Evolutionary conservation across 2,888 invertebrate genomes (phyloP).

Genomic region (Zeuzera pyrina): DNA sequence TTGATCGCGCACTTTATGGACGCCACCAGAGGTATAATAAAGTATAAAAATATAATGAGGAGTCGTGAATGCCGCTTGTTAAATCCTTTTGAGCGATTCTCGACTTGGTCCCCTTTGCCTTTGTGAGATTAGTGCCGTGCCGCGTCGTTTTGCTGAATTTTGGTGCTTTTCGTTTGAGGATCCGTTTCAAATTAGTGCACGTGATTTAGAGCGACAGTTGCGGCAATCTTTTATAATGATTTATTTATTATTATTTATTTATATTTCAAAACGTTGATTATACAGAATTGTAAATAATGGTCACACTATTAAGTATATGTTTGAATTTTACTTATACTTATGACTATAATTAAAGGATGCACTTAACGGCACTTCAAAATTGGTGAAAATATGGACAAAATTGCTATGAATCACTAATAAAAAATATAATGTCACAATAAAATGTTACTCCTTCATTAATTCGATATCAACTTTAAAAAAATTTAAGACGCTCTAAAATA

Average conservation of each 20-base stretch:
- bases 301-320: too few relatives aligned
- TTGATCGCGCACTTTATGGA: constrained; percentile 69
- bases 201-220: constrained; percentile 52
- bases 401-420: too few relatives aligned
- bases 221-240: constrained; percentile 48
- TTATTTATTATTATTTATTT: constrained; percentile 26
- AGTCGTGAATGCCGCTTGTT: constrained; percentile 67
- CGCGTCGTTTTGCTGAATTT: constrained; percentile 35
- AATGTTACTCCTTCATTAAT: too few relatives aligned
- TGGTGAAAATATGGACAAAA: too few relatives aligned
- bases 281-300: too few relatives aligned
- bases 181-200: constrained; percentile 64
- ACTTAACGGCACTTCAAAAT: too few relatives aligned
- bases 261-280: neutral
- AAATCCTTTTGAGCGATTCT: constrained; percentile 66
- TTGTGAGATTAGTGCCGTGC: constrained; percentile 56
- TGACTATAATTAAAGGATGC: too few relatives aligned
- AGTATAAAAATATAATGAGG: constrained; percentile 73
- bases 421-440: too few relatives aligned
- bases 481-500: too few relatives aligned
- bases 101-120: constrained; percentile 39
- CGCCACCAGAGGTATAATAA: constrained; percentile 57
- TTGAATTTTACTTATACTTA: too few relatives aligned
- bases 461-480: too few relatives aligned
- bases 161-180: constrained; percentile 37